Base-by-base conservation (phyloP, 2,888 invertebrate species). In the Mesorhabditis spiculigera region DNA sequence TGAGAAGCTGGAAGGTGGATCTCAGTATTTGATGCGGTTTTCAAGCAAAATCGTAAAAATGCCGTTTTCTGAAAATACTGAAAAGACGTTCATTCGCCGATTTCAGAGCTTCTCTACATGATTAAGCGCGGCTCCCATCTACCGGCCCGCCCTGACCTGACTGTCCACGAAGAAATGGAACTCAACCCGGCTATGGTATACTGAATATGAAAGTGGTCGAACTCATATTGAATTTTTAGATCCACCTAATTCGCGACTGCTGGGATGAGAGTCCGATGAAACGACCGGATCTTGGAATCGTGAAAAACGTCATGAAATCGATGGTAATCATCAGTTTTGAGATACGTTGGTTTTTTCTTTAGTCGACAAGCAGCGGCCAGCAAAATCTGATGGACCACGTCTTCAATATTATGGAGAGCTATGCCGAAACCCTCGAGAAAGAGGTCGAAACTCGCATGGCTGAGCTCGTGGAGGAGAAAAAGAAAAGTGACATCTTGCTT, bases 301-400 rank as follows among this genome's bases (percentile, higher is more conserved):
- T 82, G 8, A 62, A 69, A 16, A 68, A 71, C 4, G 66, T 78
- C 5, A 65, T 81, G 43, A 72, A 71, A 43, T 42, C 42, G 42
- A 10, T 65, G 66, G 28, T 10, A 58, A n/a, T n/a, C 58, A 58
- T 58, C 10, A 58, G n/a, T n/a, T 13, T n/a, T 10, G 58, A 58
- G n/a, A 58, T 10, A n/a, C n/a, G 58, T 58, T 58, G 58, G 3
- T 58, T 58, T 58, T n/a, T 3, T n/a, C 2, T 13, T 58, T 4
- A 69, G 68, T 6, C 16, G 71, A 62, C 71, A 72, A 61, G 72
- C 43, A 65, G 16, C 41, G 67, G 72, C 58, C 61, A 45, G 10
- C 66, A 69, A n/a, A 78, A 84, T 71, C 73, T 84, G 50, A 83
- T 84, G 83, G 84, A 84, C 71, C 83, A 84, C 65, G 82, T 84